Base-by-base conservation (phyloP, 2,888 invertebrate genomes). In the Leucoma salicis region DNA sequence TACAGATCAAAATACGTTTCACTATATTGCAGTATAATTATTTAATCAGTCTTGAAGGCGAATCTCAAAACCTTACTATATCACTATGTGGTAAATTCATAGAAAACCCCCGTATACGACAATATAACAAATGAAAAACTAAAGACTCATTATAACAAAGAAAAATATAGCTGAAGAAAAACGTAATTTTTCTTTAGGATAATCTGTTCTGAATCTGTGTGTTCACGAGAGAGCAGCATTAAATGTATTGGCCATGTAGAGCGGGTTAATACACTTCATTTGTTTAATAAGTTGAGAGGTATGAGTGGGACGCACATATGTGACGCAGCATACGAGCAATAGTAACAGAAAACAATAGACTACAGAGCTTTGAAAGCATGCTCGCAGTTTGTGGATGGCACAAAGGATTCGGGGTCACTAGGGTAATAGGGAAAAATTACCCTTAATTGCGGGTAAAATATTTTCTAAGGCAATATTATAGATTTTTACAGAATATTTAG, bases 341-440 rank as follows among this genome's bases (percentile, higher is more conserved):
- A 46, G 71, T 49, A 66, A 69, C 46, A 42, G 56, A 66, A 71
- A 69, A 73, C 68, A 74, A 74, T 70, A n/a, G n/a, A n/a, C n/a
- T n/a, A n/a, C n/a, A 66, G 67, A 69, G 62, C 64, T 67, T 64
- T 71, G 62, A 70, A 75, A 73, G 74, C 71, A 78, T 69, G 70
- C 72, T 73, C 70, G 66, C 75, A 76, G 74, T 74, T 76, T 72
- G 75, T 65, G 63, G 66, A 77, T 73, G 66, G 69, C 74, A 81
- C 78, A 80, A 83, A 80, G 80, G 78, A 77, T 77, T 72, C 63
- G 66, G 76, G 74, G 73, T 74, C 73, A 68, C 65, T 55, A 58
- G 60, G 61, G 43, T 57, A 49, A 46, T 14, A 40, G 12, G 43
- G 64, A 61, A 46, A 53, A 59, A 65, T 61, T 63, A 63, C 68